Evolutionary conservation across 2,888 invertebrate species (phyloP), one percentile per base, ranked within the genome.

Genomic region (Clusia tigrina): DNA sequence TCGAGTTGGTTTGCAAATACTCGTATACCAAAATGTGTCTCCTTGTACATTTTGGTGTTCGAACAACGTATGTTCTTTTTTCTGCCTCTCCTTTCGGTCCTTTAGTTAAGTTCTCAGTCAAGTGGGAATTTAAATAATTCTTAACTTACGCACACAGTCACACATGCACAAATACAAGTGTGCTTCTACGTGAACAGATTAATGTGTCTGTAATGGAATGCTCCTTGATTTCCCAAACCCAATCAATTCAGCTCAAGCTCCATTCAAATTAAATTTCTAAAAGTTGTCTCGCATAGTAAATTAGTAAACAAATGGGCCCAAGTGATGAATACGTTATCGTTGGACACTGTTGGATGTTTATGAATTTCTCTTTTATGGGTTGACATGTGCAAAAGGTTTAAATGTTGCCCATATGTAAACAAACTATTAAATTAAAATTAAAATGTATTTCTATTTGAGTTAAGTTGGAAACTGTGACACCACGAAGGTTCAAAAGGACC

Each of bases 101-200:
- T 22, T 48, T 48, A 20, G 42, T 18, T 18, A n/a, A 6, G 3
- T 71, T 67, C 66, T 67, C 58, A 70, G 67, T 69, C 73, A 71
- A 73, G 70, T 72, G 73, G 71, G 69, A 74, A 72, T 77, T 74
- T 74, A 67, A 74, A 73, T 74, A 74, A 72, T 71, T 73, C 69
- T 68, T 58, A 65, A 69, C 64, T 64, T 64, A 24, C 24, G 20
- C 5, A 26, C 52, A 52, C 17, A 22, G 26, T 48, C 24, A 20
- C 25, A 17, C 32, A 54, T 20, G 12, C 51, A 51, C 54, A 2
- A 26, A 22, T 22, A 37, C 48, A 57, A 23, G 42, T 57, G 57
- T 53, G n/a, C n/a, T 20, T 12, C 52, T 52, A 2, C 10, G 20
- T 22, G 26, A 22, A 10, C 15, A 55, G 18, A 23, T 57, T 72